Base-by-base conservation (phyloP, 2,888 invertebrate genomes). In the Drosophila mercatorum region DNA sequence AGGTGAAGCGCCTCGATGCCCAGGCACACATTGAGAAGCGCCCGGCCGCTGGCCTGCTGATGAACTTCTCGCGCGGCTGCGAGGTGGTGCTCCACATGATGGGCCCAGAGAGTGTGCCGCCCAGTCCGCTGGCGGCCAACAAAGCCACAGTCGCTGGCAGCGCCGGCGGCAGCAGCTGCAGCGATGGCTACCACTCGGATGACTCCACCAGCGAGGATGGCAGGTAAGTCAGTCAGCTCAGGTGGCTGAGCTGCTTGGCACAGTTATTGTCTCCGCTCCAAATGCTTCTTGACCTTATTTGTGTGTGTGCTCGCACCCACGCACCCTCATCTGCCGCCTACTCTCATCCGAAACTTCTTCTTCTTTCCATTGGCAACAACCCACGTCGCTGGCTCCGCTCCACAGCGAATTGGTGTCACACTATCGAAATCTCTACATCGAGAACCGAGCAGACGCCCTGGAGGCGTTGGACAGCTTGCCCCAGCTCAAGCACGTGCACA, bases 161-260 rank as follows among this genome's bases (percentile, higher is more conserved):
- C 34, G 76, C 93, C 53, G 80, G 93, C 78, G 93, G 94, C 59
- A 94, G 95, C 83, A 94, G 95, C 86, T 94, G 94, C 83, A 96
- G 96, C 89, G 97, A 97, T 80, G 97, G 97, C 17, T 97, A 97
- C 92, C 97, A 97, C 90, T 96, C 96, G 0, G 97, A 97, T 92
- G 97, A 97, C 70, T 92, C 92, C 8, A 84, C 90, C 36, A 90
- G 86, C 56, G 93, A 93, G 65, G 93, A 93, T 72, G 81, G 88
- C 51, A 92, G 92, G 92, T 93, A 75, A 89, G 83, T 60, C 60
- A 10, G 5, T 28, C 5, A 1, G 40, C 40, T 65, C 43, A 47
- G 47, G 31, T 43, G 17, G 17, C 10, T 5, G 22, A 44, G 22
- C 44, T 5, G 22, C 44, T 11, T 12, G 1, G 6, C 31, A 6